Base-by-base conservation (phyloP, 2,113 vertebrate species). In the Solea senegalensis region DNA sequence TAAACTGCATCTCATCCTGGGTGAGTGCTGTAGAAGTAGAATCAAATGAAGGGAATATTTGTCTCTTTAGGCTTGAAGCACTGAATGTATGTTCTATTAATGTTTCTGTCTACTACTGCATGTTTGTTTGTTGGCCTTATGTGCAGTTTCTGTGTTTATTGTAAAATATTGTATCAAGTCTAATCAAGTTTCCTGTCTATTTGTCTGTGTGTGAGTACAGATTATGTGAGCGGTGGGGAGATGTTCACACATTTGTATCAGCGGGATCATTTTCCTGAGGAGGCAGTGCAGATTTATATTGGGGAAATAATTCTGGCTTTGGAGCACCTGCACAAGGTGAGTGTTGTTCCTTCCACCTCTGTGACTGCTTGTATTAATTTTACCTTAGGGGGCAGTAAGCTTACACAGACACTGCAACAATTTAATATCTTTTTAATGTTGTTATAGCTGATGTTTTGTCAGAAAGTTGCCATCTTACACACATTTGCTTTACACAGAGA, bases 171-270 rank as follows among this genome's bases (percentile, higher is more conserved):
- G 27, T 50, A 58, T 51, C 2, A 64, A 28, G 49, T 70, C 21
- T 74, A 55, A 71, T 84, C 3, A 79, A 74, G 67, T 52, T 60
- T 13, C 46, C 39, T 76, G 59, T 80, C 55, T 80, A 13, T 85
- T 63, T 83, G 58, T 72, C 15, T 78, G 50, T 90, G 73, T 81
- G 68, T 75, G 80, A 51, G 45, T 76, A 13, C 73, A 97, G 96
- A 97, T 84, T 97, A 97, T 7, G 96, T 97, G 80, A 97, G 94
- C 0, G 96, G 96, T 0, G 96, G 96, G 1, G 96, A 97, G 89
- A 95, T 97, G 91, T 97, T 97, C 86, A 97, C 96, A 51, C 96
- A 97, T 85, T 89, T 97, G 60, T 96, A 96, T 84, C 96, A 97
- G 88, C 91, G 95, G 28, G 96, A 97, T 86, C 94, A 95, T 90